Evolutionary conservation across 2,113 vertebrate genomes (phyloP).

Genomic region (Hyaena hyaena): DNA sequence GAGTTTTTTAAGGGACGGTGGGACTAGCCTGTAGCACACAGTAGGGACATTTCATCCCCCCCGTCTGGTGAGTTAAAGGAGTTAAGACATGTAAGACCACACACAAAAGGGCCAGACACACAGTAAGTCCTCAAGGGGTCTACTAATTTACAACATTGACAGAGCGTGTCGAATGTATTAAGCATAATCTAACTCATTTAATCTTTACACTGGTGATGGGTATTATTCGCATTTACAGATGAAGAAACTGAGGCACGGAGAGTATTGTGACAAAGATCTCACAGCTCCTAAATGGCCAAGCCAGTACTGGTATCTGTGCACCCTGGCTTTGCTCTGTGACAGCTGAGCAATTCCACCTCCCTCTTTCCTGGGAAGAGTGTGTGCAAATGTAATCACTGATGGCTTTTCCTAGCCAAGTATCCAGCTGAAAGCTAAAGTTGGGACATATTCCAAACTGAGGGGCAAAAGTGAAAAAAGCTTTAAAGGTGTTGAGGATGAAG

Average conservation of each 20-base stretch:
- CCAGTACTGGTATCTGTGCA: background rate
- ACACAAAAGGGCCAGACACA: background rate
- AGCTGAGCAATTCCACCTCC: background rate
- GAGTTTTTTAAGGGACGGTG: too few relatives aligned
- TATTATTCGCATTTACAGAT: background rate
- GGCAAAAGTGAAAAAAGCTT: background rate
- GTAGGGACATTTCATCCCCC: too few relatives aligned
- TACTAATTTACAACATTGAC: background rate
- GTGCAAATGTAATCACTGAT: background rate
- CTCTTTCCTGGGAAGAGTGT: background rate
- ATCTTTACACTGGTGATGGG: background rate
- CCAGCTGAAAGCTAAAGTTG: background rate
- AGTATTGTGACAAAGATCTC: background rate
- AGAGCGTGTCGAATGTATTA: background rate
- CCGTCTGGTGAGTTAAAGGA: background rate
- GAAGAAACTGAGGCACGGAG: background rate
- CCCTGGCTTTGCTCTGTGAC: background rate
- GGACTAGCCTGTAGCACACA: background rate
- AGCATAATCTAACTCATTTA: background rate
- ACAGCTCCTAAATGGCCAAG: background rate
- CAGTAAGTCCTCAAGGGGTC: background rate
- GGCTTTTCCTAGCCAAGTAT: background rate
- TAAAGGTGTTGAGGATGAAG: too few relatives aligned
- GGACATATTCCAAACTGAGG: background rate
- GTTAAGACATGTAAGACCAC: background rate